Evolutionary conservation across 2,113 vertebrate genomes (phyloP), one percentile per base, ranked within the genome.

Genomic region (Oxygymnocypris stewartii): DNA sequence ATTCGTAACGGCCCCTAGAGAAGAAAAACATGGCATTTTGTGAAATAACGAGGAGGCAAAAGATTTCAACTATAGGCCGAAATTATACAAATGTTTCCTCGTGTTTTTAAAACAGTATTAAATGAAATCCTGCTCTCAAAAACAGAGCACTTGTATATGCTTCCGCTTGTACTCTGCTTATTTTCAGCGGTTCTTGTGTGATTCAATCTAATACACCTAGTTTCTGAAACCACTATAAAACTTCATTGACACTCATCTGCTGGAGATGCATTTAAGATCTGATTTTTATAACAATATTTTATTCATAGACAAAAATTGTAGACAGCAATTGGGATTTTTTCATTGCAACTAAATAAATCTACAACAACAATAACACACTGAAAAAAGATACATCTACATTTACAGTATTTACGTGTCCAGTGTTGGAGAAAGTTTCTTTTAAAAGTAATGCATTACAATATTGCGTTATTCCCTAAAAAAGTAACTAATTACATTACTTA

Each of bases 1-100:
- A 2, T 96, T 97, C 67, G 76, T 49, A 84, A 98, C 83, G 0
- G 94, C 93, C 97, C 96, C 97, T 99, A 88, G 12, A 42, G 83
- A 79, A 81, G 42, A 76, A 28, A 31, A 57, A 71, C 23, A 82
- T 44, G 40, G 49, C 31, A 63, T 11, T 35, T 8, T 59, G 18
- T 13, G 49, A 20, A 51, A 37, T 6, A 37, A 3, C 6, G n/a
- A 71, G 42, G 4, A 16, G 6, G n/a, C 74, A 49, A 51, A 31
- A 49, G 12, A 28, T 14, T 31, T 16, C 25, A 67, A 31, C 20
- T 37, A 37, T 20, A 71, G 67, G 16, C 2, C 9, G 18, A 42
- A 13, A 51, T 18, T 51, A 8, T 49, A 14, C 23, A 49, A 13
- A 28, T 49, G 74, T 49, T 16, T 77, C 25, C 44, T 73, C 16